Conservation (phyloP, 2,113 vertebrate genomes). For the Toxotes chatareus region DNA sequence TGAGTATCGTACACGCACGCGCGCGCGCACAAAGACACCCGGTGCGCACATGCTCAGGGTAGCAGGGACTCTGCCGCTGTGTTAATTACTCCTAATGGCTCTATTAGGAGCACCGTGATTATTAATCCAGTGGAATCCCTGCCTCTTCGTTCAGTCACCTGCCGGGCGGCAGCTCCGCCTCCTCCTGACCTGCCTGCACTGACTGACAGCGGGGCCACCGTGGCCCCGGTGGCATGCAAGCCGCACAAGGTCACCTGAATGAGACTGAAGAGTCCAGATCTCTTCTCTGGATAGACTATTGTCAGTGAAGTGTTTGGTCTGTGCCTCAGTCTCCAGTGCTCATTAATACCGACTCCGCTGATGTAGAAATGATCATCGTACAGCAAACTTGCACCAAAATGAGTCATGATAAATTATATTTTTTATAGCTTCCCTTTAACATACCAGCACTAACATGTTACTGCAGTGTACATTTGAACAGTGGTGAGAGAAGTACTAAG, state of each 20-base stretch:
- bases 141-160: constrained; percentile 66
- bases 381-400: not conserved
- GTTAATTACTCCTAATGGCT: constrained; percentile 82
- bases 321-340: not conserved
- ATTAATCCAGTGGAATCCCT: constrained; percentile 75
- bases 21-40: constrained; percentile 5
- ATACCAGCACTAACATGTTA: not conserved
- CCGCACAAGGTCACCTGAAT: constrained; percentile 67
- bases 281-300: not conserved
- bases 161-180: constrained; percentile 34
- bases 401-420: not conserved
- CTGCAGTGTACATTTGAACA: not conserved
- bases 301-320: not conserved
- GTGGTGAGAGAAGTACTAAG: not conserved
- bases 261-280: not conserved
- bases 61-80: constrained; percentile 62
- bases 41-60: constrained; percentile 51
- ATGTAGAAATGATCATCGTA: not conserved
- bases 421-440: not conserved
- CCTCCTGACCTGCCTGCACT: constrained; percentile 26
- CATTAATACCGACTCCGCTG: not conserved
- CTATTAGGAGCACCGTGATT: constrained; percentile 71
- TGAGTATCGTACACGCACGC: not conserved
- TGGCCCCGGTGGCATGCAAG: constrained; percentile 43
- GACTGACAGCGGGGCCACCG: constrained; percentile 23